These are phyloP conservation scores for Palloptera scutellata DNA, from an alignment of 2,888 invertebrate species.

Conservation along the genomic window DNA sequence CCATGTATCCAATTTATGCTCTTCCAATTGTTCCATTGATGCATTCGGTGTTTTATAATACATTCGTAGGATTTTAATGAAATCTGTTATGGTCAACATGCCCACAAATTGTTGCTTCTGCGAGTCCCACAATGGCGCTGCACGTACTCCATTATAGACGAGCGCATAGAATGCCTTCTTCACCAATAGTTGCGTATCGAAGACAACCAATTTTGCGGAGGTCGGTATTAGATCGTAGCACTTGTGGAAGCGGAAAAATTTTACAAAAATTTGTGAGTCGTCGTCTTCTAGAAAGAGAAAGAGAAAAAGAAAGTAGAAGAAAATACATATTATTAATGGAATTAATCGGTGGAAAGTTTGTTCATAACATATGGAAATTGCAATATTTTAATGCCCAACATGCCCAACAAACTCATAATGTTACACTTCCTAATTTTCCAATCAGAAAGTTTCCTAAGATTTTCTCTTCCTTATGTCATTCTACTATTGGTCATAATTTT, in stretches of 20 bases:
- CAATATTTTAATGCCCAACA: no score
- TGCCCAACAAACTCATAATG: no score
- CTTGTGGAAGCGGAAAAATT: slow-evolving; percentile 99
- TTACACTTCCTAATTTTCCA: no score
- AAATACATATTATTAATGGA: not conserved
- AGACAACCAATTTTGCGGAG: slow-evolving; percentile 98
- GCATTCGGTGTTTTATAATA: slow-evolving; percentile 94
- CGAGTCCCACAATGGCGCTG: slow-evolving; percentile 98
- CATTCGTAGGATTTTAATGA: slow-evolving; percentile 97
- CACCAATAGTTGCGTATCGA: slow-evolving; percentile 97
- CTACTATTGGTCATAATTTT: no score
- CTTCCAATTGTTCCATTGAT: slow-evolving; percentile 95
- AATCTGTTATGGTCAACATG: slow-evolving; percentile 99
- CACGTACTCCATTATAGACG: slow-evolving; percentile 97
- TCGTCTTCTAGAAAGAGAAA: slow-evolving; percentile 80
- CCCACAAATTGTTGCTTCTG: slow-evolving; percentile 92
- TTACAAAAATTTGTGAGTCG: slow-evolving; percentile 96
- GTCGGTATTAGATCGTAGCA: slow-evolving; percentile 99
- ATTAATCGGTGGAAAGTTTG: not conserved
- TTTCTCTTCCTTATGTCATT: no score
- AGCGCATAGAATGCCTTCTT: slow-evolving; percentile 99
- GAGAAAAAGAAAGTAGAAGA: slow-evolving; percentile 11
- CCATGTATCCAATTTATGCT: slow-evolving; percentile 97
- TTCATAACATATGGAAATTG: not conserved
- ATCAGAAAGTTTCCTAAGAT: no score